These are phyloP conservation scores for Coccyzus lansbergi DNA, from an alignment of 2,797 vertebrate genomes.

Conservation along the genomic window DNA sequence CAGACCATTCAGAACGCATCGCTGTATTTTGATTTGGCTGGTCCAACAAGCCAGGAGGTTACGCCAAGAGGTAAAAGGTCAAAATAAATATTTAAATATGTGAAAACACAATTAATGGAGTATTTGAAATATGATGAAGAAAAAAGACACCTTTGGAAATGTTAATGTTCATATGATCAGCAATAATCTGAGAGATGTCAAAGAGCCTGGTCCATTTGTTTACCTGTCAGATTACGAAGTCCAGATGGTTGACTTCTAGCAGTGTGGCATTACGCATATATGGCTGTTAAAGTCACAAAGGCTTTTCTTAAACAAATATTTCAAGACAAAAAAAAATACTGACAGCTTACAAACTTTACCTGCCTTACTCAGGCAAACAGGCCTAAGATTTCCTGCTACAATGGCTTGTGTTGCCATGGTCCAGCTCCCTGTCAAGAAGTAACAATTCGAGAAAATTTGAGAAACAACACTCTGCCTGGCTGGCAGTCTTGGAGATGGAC, in stretches of 20 bases:
- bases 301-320: constrained; percentile 24
- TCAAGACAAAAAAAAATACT: constrained; percentile 35
- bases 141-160: constrained; percentile 55
- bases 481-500: not conserved
- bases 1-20: constrained; percentile 10
- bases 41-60: constrained; percentile 14
- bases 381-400: not conserved
- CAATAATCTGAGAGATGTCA: constrained; percentile 39
- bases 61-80: constrained; percentile 31
- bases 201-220: constrained; percentile 17
- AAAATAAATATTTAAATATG: constrained; percentile 55
- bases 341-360: not conserved
- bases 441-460: not conserved
- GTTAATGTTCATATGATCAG: constrained; percentile 22
- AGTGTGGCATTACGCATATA: not conserved
- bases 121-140: constrained; percentile 51
- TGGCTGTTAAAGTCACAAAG: not conserved
- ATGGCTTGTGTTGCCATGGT: not conserved
- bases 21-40: not conserved
- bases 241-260: constrained; percentile 45
- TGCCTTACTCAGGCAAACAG: not conserved
- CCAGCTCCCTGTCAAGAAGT: not conserved
- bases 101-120: constrained; percentile 47
- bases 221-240: constrained; percentile 51
- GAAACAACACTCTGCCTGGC: not conserved